These are phyloP conservation scores for Eulemur rubriventer DNA, from an alignment of 2,797 vertebrate genomes.

Conservation along the genomic window DNA sequence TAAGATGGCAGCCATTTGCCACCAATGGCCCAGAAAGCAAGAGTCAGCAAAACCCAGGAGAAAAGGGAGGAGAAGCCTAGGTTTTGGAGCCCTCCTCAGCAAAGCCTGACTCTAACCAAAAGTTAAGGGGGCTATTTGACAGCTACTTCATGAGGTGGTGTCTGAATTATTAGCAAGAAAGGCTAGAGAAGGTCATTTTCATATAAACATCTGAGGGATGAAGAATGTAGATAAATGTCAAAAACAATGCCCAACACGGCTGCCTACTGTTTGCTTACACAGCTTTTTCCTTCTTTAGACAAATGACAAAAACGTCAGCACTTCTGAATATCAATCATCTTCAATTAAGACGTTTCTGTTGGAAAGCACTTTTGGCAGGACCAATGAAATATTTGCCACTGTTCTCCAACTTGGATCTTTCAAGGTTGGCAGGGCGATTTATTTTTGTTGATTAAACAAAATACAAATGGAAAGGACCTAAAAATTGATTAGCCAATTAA, in stretches of 20 bases:
- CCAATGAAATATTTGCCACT: slow-evolving; percentile 20
- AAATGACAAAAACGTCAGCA: slow-evolving; percentile 61
- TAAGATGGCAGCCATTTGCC: not conserved
- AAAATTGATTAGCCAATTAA: slow-evolving; percentile 79
- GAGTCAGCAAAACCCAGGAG: not conserved
- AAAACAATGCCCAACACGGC: not conserved
- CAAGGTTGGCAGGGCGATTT: slow-evolving; percentile 47
- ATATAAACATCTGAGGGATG: not conserved
- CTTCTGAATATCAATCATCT: slow-evolving; percentile 70
- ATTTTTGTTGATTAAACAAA: slow-evolving; percentile 80
- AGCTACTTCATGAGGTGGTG: not conserved
- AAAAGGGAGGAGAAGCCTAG: not conserved
- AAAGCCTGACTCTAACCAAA: not conserved
- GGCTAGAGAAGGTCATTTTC: not conserved
- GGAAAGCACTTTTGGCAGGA: slow-evolving; percentile 54
- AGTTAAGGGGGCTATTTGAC: not conserved
- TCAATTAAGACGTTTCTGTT: slow-evolving; percentile 57
- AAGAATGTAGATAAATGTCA: not conserved
- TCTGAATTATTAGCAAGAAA: not conserved
- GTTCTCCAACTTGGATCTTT: slow-evolving; percentile 32
- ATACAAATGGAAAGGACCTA: slow-evolving; percentile 71
- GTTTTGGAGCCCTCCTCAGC: not conserved
- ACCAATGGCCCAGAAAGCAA: not conserved
- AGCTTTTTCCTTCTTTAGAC: slow-evolving; percentile 55
- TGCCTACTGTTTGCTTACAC: slow-evolving; percentile 7